A percentile compares a stretch with the other conserved stretches of the same genome.
Evolutionary conservation across 2,113 vertebrate species (phyloP).

Genomic region (Xyrauchen texanus): DNA sequence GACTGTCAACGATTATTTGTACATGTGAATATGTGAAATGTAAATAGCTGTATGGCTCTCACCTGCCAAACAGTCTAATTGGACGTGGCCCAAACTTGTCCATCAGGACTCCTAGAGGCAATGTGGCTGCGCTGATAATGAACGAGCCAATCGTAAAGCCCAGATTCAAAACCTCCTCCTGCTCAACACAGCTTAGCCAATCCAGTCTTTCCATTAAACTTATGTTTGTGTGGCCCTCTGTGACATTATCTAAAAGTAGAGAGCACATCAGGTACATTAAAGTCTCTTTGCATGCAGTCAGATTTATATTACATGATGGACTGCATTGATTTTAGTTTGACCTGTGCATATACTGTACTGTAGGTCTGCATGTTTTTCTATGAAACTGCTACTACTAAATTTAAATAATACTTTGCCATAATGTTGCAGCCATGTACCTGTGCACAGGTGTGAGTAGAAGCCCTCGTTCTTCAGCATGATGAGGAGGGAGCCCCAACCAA

Average conservation of each 20-base stretch:
- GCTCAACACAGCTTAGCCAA: conserved; percentile 75
- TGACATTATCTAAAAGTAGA: conserved; percentile 58
- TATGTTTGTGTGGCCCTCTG: conserved; percentile 51
- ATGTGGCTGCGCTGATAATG: conserved; percentile 82
- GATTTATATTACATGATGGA: no score
- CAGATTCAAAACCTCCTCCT: conserved; percentile 84
- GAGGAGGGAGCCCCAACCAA: conserved; percentile 87
- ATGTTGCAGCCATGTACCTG: conserved; percentile 52
- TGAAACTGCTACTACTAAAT: neutral
- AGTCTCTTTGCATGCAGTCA: neutral
- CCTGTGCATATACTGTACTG: neutral
- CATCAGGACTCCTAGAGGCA: conserved; percentile 77
- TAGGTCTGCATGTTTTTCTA: neutral
- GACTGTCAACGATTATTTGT: no score
- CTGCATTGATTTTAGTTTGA: no score
- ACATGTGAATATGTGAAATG: no score
- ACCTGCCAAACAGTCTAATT: conserved; percentile 84
- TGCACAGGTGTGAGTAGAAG: conserved; percentile 85
- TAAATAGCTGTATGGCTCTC: neutral
- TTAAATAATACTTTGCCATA: no score
- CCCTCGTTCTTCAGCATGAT: conserved; percentile 88
- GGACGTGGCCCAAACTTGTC: conserved; percentile 81
- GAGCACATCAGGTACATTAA: neutral
- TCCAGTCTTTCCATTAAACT: conserved; percentile 20
- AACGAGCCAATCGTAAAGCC: conserved; percentile 90